phyloP scores from a whole-genome alignment of 2,797 vertebrate genomes.

The Sebastes oblongus region DNA sequence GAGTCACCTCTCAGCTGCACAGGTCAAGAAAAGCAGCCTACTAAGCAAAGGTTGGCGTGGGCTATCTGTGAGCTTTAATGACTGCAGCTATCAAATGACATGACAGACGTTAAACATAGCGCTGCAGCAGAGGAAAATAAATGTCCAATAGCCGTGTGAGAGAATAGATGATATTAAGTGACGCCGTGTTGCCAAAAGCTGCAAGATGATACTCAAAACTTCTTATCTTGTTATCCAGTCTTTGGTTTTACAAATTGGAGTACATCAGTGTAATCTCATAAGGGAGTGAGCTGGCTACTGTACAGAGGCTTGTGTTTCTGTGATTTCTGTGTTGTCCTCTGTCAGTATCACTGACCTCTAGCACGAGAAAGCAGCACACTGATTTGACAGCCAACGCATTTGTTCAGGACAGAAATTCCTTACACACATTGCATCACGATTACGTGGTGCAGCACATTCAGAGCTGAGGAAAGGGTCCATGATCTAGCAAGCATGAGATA shows the following conservation, averaged over 20 bases:
- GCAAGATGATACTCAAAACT: slow-evolving; percentile 42
- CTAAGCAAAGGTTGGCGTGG: slow-evolving; percentile 67
- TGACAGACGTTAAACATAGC: slow-evolving; percentile 62
- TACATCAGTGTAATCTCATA: slow-evolving; percentile 62
- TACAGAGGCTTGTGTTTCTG: slow-evolving; percentile 52
- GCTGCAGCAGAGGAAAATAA: slow-evolving; percentile 53
- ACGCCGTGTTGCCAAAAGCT: slow-evolving; percentile 29
- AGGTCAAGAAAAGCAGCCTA: slow-evolving; percentile 69
- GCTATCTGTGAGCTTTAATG: slow-evolving; percentile 66
- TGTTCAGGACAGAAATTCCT: slow-evolving; percentile 39
- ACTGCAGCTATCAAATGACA: slow-evolving; percentile 64
- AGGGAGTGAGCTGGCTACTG: slow-evolving; percentile 47
- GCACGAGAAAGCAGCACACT: slow-evolving; percentile 62
- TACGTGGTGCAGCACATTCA: slow-evolving; percentile 64
- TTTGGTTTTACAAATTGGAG: slow-evolving; percentile 55
- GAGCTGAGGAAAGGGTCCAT: slow-evolving; percentile 18
- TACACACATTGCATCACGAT: slow-evolving; percentile 41
- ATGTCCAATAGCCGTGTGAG: slow-evolving; percentile 2
- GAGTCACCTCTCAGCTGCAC: slow-evolving; percentile 69
- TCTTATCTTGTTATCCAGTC: slow-evolving; percentile 49
- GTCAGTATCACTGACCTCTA: slow-evolving; percentile 71
- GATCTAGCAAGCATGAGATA: slow-evolving; percentile 61
- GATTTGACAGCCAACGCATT: slow-evolving; percentile 57
- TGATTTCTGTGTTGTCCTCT: slow-evolving; percentile 71
- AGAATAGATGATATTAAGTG: slow-evolving; percentile 34